Conservation (phyloP, 2,888 invertebrate species). For the Polietes domitor region DNA sequence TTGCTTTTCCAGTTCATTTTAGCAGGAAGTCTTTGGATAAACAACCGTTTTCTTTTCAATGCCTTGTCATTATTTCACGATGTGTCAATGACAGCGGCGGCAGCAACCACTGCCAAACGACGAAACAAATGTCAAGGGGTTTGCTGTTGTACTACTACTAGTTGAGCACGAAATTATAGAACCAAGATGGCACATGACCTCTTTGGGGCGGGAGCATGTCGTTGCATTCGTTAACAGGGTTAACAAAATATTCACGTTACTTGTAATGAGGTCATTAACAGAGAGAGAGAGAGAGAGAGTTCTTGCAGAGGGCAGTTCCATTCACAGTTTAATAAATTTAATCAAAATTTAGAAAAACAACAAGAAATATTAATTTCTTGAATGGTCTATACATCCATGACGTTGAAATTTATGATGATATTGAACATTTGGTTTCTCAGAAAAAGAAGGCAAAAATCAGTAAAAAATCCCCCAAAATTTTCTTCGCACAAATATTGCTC, state of each 20-base stretch:
- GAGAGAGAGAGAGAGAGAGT: no score
- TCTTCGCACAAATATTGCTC: no score
- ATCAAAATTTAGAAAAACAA: no score
- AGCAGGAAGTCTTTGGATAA: slow-evolving; percentile 4
- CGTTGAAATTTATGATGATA: not conserved
- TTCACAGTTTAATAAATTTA: no score
- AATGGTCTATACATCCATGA: no score
- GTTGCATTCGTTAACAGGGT: not conserved
- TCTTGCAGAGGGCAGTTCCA: no score
- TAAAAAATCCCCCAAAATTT: no score
- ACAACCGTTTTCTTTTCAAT: not conserved
- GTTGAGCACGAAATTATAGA: slow-evolving; percentile 4
- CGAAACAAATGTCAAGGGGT: not conserved
- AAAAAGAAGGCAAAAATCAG: not conserved
- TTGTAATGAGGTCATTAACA: slow-evolving; percentile 18
- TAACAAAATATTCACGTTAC: no score
- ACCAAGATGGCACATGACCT: not conserved
- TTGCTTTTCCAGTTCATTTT: not conserved
- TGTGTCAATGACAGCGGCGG: slow-evolving; percentile 18
- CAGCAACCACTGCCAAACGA: not conserved
- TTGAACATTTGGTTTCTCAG: not conserved
- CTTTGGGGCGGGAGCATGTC: not conserved
- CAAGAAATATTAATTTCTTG: no score
- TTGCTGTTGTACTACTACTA: no score
- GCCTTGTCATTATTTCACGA: not conserved